Base-by-base conservation (phyloP, 2,888 invertebrate species). In the Sinelater perroti region DNA sequence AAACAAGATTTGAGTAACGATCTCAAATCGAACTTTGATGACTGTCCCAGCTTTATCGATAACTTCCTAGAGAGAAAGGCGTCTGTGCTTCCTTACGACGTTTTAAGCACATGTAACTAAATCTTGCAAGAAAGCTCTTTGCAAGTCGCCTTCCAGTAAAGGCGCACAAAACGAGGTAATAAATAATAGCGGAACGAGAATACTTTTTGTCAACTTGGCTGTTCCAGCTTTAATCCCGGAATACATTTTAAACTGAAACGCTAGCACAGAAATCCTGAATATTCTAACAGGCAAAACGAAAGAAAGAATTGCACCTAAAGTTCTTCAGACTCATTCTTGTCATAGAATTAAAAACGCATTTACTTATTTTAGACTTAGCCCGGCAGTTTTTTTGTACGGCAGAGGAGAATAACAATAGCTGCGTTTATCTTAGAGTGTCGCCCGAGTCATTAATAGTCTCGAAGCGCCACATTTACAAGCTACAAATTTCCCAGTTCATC, bases 141-240 rank as follows among this genome's bases (percentile, higher is more conserved):
- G 52, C 53, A 57, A 52, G 52, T 38, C 57, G 51, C 52, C 57
- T 57, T 57, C 52, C 14, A 45, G 51, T 46, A 57, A 51, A 46
- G 46, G 57, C 57, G 57, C 51, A 57, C 57, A 57, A 57, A 57
- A 57, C 57, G 57, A 57, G 52, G 57, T 57, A 57, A 59, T 59
- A 59, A 59, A 59, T 59, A 59, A 59, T 59, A 59, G 59, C 54
- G 42, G 42, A 50, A 49, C 49, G 42, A 59, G 46, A 53, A 54
- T 59, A 54, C 59, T 59, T 59, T 59, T 59, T 59, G 59, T 59
- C 59, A 53, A 59, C 54, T 59, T 59, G 50, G 42, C 54, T 59
- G 57, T 54, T 54, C 54, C 47, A 50, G 53, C 42, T 59, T 59
- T 59, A 59, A 59, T 59, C 59, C 53, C 31, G 31, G 59, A 59